Evolutionary conservation across 2,888 invertebrate genomes (phyloP).

Genomic region (Aleiodes testaceus): DNA sequence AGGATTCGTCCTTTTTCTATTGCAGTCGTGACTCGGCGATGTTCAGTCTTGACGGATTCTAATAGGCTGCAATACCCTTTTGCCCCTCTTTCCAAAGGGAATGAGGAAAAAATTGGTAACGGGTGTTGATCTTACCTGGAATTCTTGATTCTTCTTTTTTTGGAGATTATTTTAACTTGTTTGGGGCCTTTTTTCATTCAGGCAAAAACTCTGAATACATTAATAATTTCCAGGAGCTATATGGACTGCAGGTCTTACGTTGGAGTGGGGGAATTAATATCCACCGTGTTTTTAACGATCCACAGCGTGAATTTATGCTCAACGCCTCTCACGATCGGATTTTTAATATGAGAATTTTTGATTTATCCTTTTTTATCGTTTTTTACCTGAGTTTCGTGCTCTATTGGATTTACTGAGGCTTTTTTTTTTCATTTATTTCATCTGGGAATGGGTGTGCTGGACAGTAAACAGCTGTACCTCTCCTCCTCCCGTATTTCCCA

Average conservation of each 20-base stretch:
- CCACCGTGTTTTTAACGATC: constrained; percentile 45
- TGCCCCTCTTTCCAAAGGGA: constrained; percentile 28
- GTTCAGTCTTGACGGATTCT: constrained; percentile 60
- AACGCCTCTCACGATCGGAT: constrained; percentile 44
- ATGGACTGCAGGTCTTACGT: constrained; percentile 51
- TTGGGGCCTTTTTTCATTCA: constrained; percentile 47
- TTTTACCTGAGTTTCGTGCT: constrained; percentile 34
- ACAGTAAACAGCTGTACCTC: constrained; percentile 27
- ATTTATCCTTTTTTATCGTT: constrained; percentile 42
- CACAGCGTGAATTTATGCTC: constrained; percentile 45
- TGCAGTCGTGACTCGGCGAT: constrained; percentile 29
- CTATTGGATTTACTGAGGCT: constrained; percentile 10
- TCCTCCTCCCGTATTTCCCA: constrained; percentile 5
- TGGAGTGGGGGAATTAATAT: constrained; percentile 37
- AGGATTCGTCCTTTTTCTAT: neutral
- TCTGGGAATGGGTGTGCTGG: constrained; percentile 1
- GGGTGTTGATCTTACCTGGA: constrained; percentile 4
- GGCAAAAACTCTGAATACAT: constrained; percentile 68
- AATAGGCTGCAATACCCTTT: constrained; percentile 58
- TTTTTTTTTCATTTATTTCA: constrained; percentile 37
- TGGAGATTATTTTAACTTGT: neutral
- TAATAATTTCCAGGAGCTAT: constrained; percentile 63
- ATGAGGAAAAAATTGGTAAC: too few relatives aligned
- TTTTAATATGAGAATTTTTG: constrained; percentile 24
- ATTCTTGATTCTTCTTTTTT: neutral